Conservation (phyloP, 2,797 vertebrate species). For the Artibeus lituratus region DNA sequence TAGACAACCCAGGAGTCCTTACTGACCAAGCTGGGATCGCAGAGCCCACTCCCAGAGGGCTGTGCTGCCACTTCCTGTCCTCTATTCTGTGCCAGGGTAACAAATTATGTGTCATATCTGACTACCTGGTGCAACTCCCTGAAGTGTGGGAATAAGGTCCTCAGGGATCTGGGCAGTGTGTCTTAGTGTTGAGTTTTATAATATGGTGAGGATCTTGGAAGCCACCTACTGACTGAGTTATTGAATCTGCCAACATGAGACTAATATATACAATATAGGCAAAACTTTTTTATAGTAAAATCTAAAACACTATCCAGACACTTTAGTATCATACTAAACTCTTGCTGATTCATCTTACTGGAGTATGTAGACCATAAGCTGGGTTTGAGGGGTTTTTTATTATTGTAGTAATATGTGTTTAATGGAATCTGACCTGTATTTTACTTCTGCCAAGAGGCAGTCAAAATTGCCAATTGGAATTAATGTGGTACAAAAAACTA, state of each 20-base stretch:
- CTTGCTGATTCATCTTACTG: conserved; percentile 32
- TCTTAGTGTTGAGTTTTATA: background rate
- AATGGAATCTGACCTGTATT: conserved; percentile 62
- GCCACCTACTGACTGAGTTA: background rate
- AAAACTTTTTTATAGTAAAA: background rate
- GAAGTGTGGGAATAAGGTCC: background rate
- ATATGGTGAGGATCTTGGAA: background rate
- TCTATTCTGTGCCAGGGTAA: background rate
- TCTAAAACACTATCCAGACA: background rate
- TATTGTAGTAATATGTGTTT: conserved; percentile 41
- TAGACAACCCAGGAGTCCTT: background rate
- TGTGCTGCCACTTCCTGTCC: background rate
- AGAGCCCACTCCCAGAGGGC: background rate
- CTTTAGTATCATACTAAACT: background rate
- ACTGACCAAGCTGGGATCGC: background rate
- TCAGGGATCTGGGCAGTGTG: background rate
- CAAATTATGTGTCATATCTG: background rate
- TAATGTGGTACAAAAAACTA: conserved; percentile 55
- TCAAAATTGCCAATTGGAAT: conserved; percentile 20
- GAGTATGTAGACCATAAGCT: background rate
- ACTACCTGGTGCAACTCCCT: background rate
- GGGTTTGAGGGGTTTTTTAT: background rate
- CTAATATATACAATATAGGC: background rate
- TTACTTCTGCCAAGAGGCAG: conserved; percentile 60
- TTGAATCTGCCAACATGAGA: background rate